Conservation (phyloP, 2,888 invertebrate genomes). For the Palloptera scutellata region DNA sequence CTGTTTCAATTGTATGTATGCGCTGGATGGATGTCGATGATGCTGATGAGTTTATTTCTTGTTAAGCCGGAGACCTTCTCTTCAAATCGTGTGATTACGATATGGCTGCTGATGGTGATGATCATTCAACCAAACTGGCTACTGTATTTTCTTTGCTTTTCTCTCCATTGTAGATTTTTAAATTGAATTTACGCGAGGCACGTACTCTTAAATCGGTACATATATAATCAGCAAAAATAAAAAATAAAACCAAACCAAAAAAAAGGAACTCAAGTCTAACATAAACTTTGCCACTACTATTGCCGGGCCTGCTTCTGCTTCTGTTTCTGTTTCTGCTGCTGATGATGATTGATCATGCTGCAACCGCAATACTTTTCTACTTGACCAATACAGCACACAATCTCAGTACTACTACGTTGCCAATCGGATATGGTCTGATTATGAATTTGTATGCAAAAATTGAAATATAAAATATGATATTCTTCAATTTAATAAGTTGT, state of each 20-base stretch:
- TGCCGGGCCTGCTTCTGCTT: no score
- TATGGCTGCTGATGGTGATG: not conserved
- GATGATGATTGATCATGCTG: no score
- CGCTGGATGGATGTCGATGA: constrained; percentile 6
- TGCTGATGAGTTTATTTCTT: constrained; percentile 21
- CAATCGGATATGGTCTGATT: not conserved
- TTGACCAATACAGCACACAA: no score
- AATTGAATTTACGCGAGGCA: constrained; percentile 61
- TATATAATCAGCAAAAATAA: constrained; percentile 22
- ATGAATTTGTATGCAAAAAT: not conserved
- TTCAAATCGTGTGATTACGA: constrained; percentile 25
- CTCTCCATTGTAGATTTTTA: constrained; percentile 31
- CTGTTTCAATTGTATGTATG: constrained; percentile 4
- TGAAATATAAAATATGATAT: not conserved
- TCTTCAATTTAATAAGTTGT: constrained; percentile 1
- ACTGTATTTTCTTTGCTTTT: constrained; percentile 28
- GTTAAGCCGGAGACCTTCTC: constrained; percentile 35
- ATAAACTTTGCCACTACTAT: no score
- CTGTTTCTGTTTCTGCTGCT: no score
- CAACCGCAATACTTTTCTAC: no score
- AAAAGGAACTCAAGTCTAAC: no score
- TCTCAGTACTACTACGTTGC: not conserved
- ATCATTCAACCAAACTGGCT: constrained; percentile 35
- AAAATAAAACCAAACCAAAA: no score
- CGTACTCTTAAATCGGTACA: constrained; percentile 62